Evolutionary conservation across 2,113 vertebrate genomes (phyloP).

Genomic region (Halichoerus grypus): DNA sequence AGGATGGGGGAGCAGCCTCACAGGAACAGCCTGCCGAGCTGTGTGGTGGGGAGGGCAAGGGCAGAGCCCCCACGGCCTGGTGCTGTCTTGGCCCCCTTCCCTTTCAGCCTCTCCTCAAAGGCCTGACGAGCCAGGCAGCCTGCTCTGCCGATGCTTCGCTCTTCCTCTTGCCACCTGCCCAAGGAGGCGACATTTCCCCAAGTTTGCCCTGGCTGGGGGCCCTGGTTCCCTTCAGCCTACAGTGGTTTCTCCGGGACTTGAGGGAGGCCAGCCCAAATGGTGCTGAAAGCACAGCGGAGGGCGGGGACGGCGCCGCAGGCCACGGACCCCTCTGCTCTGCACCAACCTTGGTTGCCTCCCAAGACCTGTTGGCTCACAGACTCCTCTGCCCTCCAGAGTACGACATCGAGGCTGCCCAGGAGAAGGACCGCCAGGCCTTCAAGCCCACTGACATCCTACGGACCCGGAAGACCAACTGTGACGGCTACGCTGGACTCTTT

Average conservation of each 20-base stretch:
- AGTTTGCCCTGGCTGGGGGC: accelerated
- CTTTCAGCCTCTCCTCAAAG: neutral
- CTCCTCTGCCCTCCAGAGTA: conserved; percentile 86
- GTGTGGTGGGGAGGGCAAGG: accelerated
- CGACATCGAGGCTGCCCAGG: conserved; percentile 86
- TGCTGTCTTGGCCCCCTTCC: neutral
- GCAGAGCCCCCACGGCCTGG: neutral
- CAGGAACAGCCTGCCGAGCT: neutral
- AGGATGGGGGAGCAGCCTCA: neutral
- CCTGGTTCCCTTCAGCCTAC: neutral
- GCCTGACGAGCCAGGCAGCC: neutral
- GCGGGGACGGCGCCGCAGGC: accelerated
- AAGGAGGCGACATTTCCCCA: neutral
- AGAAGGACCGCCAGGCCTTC: conserved; percentile 84
- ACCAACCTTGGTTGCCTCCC: neutral
- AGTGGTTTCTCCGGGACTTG: accelerated
- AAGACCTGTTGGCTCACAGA: neutral
- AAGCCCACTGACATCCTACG: conserved; percentile 86
- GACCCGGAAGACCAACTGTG: conserved; percentile 89
- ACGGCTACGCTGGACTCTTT: conserved; percentile 90
- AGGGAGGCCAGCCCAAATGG: neutral
- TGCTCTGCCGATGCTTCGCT: neutral
- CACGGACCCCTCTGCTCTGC: neutral
- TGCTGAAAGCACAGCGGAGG: neutral
- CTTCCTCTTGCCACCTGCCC: neutral